phyloP scores from a whole-genome alignment of 2,113 vertebrate genomes.

The Pomatorhinus ruficollis region DNA sequence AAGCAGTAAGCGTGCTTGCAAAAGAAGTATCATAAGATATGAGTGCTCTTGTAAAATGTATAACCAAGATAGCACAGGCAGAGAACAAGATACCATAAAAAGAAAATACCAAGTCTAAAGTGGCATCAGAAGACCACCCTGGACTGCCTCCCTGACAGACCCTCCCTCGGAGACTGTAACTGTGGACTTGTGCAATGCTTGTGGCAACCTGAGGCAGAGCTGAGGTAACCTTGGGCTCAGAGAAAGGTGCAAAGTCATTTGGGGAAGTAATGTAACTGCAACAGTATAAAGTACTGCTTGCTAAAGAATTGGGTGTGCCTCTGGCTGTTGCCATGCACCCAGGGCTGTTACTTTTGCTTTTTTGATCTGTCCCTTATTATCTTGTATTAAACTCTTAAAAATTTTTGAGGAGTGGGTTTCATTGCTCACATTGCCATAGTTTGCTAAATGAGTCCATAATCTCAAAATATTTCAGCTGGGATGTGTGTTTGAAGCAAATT shows the following conservation, averaged over 20 bases:
- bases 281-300: background rate
- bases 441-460: background rate
- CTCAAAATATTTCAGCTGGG: background rate
- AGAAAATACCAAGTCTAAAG: background rate
- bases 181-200: too few relatives aligned
- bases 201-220: background rate
- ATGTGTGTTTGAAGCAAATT: background rate
- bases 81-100: background rate
- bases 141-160: background rate
- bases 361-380: too few relatives aligned
- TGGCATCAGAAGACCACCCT: background rate
- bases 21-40: background rate
- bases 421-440: background rate
- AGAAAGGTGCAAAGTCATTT: background rate
- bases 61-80: background rate
- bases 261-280: background rate
- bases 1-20: background rate
- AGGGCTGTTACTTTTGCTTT: background rate
- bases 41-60: background rate
- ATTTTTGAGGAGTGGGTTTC: too few relatives aligned
- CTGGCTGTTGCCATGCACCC: background rate
- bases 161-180: too few relatives aligned
- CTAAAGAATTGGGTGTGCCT: background rate
- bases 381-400: background rate
- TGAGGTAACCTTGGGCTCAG: fast-evolving